Percentiles rank a stretch among this genome's conserved stretches.
Conservation (phyloP, 2,888 invertebrate species). For the Syrista parreyssii region DNA sequence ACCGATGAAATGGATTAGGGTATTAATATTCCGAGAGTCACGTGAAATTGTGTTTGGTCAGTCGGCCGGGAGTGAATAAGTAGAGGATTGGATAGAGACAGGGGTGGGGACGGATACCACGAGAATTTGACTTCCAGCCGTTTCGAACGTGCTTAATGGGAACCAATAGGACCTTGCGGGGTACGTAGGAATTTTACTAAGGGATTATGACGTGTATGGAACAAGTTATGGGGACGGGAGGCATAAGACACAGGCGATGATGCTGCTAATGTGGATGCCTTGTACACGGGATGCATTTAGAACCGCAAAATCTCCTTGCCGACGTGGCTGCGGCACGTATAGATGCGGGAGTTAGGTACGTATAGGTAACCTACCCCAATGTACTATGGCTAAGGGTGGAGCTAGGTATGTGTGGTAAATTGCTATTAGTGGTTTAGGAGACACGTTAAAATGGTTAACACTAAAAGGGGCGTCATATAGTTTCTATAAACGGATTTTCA, state of each 20-base stretch:
- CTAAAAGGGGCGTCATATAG: neutral
- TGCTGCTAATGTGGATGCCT: neutral
- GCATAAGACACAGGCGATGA: neutral
- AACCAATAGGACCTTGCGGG: neutral
- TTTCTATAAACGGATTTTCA: neutral
- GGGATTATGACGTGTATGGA: neutral
- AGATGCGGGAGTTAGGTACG: neutral
- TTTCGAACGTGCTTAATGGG: neutral
- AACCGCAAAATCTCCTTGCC: neutral
- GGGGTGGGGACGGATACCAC: neutral
- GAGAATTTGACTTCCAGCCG: neutral
- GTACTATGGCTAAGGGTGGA: neutral
- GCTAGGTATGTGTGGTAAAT: constrained; percentile 22
- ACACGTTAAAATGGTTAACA: constrained; percentile 20
- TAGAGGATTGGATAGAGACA: too few species aligned
- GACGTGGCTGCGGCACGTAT: too few species aligned
- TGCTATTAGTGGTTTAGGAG: constrained; percentile 38
- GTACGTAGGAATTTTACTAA: neutral
- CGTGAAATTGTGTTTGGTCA: neutral
- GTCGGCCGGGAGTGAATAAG: neutral
- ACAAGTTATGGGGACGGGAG: neutral
- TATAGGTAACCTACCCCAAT: neutral
- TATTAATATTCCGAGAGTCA: neutral
- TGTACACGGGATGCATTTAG: neutral
- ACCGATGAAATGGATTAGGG: neutral